A percentile compares a stretch with the other conserved stretches of the same genome.
Evolutionary conservation across 2,888 invertebrate genomes (phyloP).

Genomic region (Platycnemis pennipes): DNA sequence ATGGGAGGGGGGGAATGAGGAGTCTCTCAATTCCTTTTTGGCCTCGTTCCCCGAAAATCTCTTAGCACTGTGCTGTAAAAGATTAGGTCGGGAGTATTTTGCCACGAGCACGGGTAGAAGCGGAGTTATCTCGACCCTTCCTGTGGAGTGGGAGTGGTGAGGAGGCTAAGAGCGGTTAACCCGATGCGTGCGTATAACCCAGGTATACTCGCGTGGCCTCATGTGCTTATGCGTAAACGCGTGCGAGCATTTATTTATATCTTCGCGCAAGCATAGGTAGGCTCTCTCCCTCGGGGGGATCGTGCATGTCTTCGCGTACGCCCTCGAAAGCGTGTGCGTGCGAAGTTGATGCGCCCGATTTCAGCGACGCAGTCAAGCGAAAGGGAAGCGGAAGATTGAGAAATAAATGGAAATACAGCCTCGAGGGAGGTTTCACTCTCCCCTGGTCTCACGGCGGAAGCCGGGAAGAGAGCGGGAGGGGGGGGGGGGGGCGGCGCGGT

Average conservation of each 20-base stretch:
- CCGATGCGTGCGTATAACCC: too few relatives aligned
- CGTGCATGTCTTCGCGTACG: neutral
- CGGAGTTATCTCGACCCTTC: neutral
- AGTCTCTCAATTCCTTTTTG: neutral
- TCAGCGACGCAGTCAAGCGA: neutral
- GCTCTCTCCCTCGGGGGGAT: neutral
- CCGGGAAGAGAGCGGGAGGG: neutral
- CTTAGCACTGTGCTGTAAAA: neutral
- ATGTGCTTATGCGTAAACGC: too few relatives aligned
- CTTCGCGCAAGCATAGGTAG: too few relatives aligned
- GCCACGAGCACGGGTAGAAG: neutral
- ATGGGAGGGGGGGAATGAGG: neutral
- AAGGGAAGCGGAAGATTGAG: constrained; percentile 38
- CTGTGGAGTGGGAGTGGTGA: too few relatives aligned
- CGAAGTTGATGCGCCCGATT: neutral
- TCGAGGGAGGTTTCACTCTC: neutral
- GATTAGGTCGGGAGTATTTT: neutral
- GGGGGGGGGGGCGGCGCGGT: neutral
- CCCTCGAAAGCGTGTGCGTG: neutral
- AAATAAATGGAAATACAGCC: constrained; percentile 61
- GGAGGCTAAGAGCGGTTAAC: too few relatives aligned
- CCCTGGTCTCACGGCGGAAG: neutral
- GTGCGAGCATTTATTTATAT: too few relatives aligned
- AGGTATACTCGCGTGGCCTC: too few relatives aligned
- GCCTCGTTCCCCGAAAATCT: neutral